Evolutionary conservation across 2,797 vertebrate genomes (phyloP).

Genomic region (Mormyrops attenuatus): DNA sequence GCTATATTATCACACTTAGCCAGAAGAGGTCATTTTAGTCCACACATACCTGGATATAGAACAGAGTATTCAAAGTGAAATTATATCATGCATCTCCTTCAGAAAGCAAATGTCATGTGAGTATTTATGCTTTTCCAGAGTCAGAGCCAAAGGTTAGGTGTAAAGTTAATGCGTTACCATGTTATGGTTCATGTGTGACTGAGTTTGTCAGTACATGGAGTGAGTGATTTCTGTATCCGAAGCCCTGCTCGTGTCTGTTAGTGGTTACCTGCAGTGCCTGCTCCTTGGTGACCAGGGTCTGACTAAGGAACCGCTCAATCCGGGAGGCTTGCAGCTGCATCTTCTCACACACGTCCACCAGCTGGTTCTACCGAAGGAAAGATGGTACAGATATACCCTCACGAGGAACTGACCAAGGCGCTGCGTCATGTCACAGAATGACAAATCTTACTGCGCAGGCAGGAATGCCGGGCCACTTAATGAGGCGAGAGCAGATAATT

Average conservation of each 20-base stretch:
- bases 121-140: neutral
- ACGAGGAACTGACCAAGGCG: neutral
- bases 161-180: neutral
- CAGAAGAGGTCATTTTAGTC: neutral
- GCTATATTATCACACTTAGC: neutral
- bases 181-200: neutral
- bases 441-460: neutral
- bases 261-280: conserved; percentile 70
- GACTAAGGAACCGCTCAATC: conserved; percentile 71
- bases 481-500: neutral
- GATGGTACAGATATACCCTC: neutral
- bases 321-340: conserved; percentile 80
- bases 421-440: neutral
- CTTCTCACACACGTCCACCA: conserved; percentile 87
- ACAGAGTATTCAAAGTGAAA: neutral
- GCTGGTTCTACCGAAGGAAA: conserved; percentile 68
- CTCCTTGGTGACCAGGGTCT: conserved; percentile 74
- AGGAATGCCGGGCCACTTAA: neutral
- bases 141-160: neutral
- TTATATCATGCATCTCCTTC: neutral
- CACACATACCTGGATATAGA: neutral
- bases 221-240: neutral
- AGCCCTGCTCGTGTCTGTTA: no score
- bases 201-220: neutral
- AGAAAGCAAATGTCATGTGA: neutral